Percentiles rank a stretch among this genome's conserved stretches.
Conservation (phyloP, 2,797 vertebrate species). For the Accipiter badius region DNA sequence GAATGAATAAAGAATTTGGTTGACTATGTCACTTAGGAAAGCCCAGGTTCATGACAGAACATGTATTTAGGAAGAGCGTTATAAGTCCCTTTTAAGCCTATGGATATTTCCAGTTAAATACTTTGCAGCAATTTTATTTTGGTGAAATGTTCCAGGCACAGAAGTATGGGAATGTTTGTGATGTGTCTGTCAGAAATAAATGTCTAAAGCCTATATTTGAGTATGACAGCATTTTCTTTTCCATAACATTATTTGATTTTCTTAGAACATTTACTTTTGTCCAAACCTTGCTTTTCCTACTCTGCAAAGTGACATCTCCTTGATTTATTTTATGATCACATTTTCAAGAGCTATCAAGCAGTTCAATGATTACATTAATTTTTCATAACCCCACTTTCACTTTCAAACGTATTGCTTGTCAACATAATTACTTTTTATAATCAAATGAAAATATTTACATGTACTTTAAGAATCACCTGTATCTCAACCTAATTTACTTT, state of each 20-base stretch:
- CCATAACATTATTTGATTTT: neutral
- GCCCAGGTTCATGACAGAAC: neutral
- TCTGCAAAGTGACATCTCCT: neutral
- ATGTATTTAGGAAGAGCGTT: neutral
- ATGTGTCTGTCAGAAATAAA: neutral
- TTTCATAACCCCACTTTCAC: constrained; percentile 45
- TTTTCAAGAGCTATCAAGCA: constrained; percentile 50
- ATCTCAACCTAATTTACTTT: constrained; percentile 27
- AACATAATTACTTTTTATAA: constrained; percentile 65
- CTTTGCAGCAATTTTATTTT: neutral
- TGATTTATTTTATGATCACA: constrained; percentile 45
- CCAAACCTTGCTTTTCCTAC: neutral
- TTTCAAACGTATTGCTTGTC: constrained; percentile 45
- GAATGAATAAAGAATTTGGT: neutral
- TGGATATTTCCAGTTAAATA: neutral
- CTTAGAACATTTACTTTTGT: constrained; percentile 11
- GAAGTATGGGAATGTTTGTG: neutral
- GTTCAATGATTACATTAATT: constrained; percentile 55
- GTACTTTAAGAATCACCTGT: constrained; percentile 5
- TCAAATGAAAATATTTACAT: constrained; percentile 63
- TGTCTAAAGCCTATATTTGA: neutral
- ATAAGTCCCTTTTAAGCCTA: neutral
- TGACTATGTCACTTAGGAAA: neutral
- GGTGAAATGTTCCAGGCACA: neutral
- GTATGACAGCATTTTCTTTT: neutral